phyloP scores from a whole-genome alignment of 2,888 invertebrate species.

The Parapristionchus giblindavisi region DNA sequence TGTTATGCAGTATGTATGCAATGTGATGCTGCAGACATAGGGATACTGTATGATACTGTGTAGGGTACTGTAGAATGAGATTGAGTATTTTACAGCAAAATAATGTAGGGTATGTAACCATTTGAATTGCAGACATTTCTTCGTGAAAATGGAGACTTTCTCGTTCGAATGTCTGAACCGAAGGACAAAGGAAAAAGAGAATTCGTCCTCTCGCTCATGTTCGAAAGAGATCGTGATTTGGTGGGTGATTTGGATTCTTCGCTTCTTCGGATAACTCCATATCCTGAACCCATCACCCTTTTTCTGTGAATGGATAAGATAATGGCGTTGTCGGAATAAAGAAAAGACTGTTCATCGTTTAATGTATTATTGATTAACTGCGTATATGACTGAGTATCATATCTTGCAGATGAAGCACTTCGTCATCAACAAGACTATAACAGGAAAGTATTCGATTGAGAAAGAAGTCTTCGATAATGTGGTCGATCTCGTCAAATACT shows the following conservation, averaged over 20 bases:
- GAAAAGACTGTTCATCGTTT: too few species aligned
- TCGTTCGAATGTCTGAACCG: slow-evolving; percentile 34
- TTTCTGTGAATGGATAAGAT: too few species aligned
- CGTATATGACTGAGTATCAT: not conserved
- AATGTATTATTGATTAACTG: not conserved
- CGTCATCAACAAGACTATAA: slow-evolving; percentile 17
- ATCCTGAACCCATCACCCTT: too few species aligned
- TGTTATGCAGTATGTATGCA: not conserved
- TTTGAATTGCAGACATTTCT: not conserved
- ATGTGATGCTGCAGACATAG: too few species aligned
- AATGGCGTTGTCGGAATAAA: too few species aligned
- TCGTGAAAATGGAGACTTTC: slow-evolving; percentile 18
- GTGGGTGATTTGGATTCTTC: not conserved
- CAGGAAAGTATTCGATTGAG: slow-evolving; percentile 24
- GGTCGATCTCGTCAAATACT: slow-evolving; percentile 22
- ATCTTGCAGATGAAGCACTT: slow-evolving; percentile 32
- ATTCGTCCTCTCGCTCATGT: slow-evolving; percentile 35
- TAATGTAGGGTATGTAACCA: not conserved
- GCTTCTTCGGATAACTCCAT: too few species aligned
- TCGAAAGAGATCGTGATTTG: slow-evolving; percentile 7
- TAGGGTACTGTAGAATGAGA: not conserved
- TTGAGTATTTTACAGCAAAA: not conserved
- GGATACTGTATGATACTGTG: not conserved
- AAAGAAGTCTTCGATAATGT: slow-evolving; percentile 27
- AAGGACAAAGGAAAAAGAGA: slow-evolving; percentile 17